These are phyloP conservation scores for Gymnarchus niloticus DNA, from an alignment of 2,113 vertebrate genomes.

Conservation along the genomic window DNA sequence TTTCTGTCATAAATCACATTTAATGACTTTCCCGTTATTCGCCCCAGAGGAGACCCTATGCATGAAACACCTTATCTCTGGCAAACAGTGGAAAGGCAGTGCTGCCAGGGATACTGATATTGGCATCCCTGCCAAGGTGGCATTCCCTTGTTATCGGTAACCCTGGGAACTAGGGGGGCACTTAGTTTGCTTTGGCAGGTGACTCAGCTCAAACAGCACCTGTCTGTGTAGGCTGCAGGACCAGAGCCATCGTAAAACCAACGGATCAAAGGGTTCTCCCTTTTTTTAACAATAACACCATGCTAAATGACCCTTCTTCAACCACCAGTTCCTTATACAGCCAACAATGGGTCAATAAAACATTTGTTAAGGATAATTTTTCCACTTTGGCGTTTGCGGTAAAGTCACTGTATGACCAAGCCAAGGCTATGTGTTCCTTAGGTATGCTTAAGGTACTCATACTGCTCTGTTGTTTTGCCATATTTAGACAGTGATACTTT, in stretches of 20 bases:
- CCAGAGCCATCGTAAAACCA: neutral
- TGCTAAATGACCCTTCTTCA: neutral
- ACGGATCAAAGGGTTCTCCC: neutral
- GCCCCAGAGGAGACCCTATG: neutral
- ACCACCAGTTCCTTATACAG: neutral
- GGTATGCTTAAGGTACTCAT: neutral
- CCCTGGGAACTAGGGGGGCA: slow-evolving; percentile 31
- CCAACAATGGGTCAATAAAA: slow-evolving; percentile 8
- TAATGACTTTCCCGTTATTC: neutral
- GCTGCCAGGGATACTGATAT: slow-evolving; percentile 24
- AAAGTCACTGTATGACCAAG: neutral
- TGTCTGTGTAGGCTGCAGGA: slow-evolving; percentile 14
- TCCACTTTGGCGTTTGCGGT: neutral
- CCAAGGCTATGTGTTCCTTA: neutral
- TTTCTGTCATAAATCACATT: slow-evolving; percentile 6
- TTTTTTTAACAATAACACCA: neutral
- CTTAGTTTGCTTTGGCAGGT: slow-evolving; percentile 26
- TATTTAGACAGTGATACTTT: neutral
- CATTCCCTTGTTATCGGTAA: slow-evolving; percentile 27
- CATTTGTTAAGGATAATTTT: neutral
- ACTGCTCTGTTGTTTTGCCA: neutral
- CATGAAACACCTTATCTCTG: neutral
- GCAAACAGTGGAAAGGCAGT: slow-evolving; percentile 41
- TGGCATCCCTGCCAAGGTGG: slow-evolving; percentile 26
- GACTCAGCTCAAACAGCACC: slow-evolving; percentile 42